Percentiles rank a stretch among this genome's conserved stretches.
Conservation (phyloP, 2,113 vertebrate species). For the Anguilla japonica region DNA sequence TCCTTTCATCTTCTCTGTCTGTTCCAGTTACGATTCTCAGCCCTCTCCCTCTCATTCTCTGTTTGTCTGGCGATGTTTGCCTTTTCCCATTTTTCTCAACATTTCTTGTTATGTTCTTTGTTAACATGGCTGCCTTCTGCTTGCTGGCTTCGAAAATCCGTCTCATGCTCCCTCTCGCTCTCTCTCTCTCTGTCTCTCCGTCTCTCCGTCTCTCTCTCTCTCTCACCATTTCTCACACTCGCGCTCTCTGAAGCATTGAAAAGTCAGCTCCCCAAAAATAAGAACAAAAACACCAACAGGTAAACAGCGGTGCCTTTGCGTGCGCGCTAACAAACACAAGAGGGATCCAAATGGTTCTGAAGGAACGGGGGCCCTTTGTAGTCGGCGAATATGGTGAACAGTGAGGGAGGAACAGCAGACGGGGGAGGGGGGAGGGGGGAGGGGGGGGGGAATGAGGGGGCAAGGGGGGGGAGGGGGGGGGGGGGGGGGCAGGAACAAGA, state of each 20-base stretch:
- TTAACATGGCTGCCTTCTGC: not conserved
- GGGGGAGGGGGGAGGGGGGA: not conserved
- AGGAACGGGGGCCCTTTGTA: conserved; percentile 18
- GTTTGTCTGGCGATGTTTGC: not conserved
- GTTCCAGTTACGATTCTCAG: not conserved
- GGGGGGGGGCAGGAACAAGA: not conserved
- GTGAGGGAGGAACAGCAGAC: not conserved
- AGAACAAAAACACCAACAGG: not conserved
- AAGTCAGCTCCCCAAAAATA: not conserved
- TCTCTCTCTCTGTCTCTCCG: not conserved
- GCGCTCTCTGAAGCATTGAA: not conserved
- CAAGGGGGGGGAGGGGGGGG: not conserved
- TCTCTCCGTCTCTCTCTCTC: not conserved
- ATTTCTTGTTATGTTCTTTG: not conserved
- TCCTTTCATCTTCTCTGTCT: not conserved
- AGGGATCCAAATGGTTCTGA: conserved; percentile 1
- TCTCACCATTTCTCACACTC: not conserved
- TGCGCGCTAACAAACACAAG: conserved; percentile 7
- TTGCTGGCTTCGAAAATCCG: not conserved
- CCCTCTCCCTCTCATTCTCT: not conserved
- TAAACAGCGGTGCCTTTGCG: conserved; percentile 18
- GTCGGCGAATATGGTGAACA: not conserved
- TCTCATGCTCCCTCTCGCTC: not conserved
- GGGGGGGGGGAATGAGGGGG: not conserved
- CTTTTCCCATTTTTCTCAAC: not conserved